Evolutionary conservation across 2,113 vertebrate species (phyloP).

Genomic region (Ciconia maguari): DNA sequence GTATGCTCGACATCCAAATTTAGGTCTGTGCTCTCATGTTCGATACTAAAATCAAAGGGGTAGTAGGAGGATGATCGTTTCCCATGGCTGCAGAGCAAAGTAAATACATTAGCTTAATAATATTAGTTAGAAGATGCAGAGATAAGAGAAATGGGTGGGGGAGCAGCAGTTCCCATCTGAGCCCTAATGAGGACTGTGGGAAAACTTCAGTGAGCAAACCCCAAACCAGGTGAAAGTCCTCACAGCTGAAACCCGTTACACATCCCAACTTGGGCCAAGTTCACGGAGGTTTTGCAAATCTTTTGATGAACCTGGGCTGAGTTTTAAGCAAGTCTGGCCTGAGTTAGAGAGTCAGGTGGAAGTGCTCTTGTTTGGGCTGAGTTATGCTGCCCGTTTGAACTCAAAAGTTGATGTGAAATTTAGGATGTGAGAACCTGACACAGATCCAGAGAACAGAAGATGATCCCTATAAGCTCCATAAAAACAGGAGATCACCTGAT

Average conservation of each 20-base stretch:
- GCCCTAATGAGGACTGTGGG: slow-evolving; percentile 34
- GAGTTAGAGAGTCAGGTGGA: slow-evolving; percentile 30
- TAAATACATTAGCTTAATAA: slow-evolving; percentile 34
- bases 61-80: slow-evolving; percentile 18
- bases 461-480: background rate
- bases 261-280: background rate
- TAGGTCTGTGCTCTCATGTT: background rate
- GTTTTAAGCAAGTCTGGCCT: background rate
- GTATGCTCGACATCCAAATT: background rate
- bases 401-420: background rate
- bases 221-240: background rate
- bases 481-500: background rate
- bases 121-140: slow-evolving; percentile 40
- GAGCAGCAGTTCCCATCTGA: slow-evolving; percentile 44
- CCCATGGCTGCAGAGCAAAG: slow-evolving; percentile 51
- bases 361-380: slow-evolving; percentile 16
- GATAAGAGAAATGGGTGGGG: slow-evolving; percentile 43
- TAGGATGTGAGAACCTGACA: slow-evolving; percentile 6
- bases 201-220: slow-evolving; percentile 40
- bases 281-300: background rate
- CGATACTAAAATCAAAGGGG: slow-evolving; percentile 4
- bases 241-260: slow-evolving; percentile 22
- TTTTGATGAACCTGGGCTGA: slow-evolving; percentile 19
- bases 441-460: background rate
- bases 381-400: background rate